Conservation (phyloP, 2,888 invertebrate species). For the Idaea dimidiata region DNA sequence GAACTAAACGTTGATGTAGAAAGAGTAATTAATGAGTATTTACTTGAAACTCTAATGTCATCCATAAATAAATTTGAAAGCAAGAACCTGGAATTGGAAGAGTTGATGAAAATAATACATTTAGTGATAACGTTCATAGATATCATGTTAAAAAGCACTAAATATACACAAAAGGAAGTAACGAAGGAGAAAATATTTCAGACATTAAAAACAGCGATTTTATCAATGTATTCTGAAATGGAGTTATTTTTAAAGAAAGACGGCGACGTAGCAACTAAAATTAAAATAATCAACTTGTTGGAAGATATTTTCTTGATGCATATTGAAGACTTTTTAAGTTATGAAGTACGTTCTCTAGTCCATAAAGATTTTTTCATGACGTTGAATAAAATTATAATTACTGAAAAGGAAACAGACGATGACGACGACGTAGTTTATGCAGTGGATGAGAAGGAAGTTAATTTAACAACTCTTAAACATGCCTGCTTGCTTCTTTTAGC, state of each 20-base stretch:
- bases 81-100: conserved; percentile 34
- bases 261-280: conserved; percentile 42
- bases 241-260: conserved; percentile 42
- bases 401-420: conserved; percentile 42
- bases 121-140: conserved; percentile 48
- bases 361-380: conserved; percentile 55
- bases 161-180: conserved; percentile 36
- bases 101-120: conserved; percentile 42
- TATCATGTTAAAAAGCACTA: conserved; percentile 42
- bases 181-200: conserved; percentile 35
- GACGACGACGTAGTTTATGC: conserved; percentile 45
- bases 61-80: conserved; percentile 28
- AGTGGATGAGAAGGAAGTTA: conserved; percentile 56
- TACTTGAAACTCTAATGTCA: conserved; percentile 34
- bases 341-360: conserved; percentile 42
- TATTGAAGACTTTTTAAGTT: conserved; percentile 40
- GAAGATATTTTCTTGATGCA: conserved; percentile 46
- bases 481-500: conserved; percentile 56
- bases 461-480: conserved; percentile 49
- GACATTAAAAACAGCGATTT: conserved; percentile 38
- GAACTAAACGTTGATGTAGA: conserved; percentile 43
- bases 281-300: conserved; percentile 42
- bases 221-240: conserved; percentile 40
- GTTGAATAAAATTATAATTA: conserved; percentile 53
- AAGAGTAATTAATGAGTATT: conserved; percentile 36